phyloP scores from a whole-genome alignment of 2,888 invertebrate genomes.

The Lasioglossum villosulum region DNA sequence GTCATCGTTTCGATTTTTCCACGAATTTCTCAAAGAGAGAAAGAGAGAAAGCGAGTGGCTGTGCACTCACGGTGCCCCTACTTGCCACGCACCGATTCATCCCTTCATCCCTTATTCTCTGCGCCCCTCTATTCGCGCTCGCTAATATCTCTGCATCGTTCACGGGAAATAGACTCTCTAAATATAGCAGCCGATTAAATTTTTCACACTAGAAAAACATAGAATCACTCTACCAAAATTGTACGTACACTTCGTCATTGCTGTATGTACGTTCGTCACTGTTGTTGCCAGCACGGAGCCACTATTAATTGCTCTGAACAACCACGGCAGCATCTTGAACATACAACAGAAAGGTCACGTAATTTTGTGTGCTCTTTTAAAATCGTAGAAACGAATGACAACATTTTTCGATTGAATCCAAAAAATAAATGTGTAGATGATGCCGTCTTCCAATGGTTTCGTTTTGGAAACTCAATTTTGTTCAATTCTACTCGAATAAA shows the following conservation, averaged over 20 bases:
- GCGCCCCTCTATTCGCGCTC: not conserved
- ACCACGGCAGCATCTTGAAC: not conserved
- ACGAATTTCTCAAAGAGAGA: not conserved
- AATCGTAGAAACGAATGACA: too few relatives aligned
- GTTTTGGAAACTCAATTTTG: too few relatives aligned
- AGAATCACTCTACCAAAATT: not conserved
- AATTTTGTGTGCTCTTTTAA: not conserved
- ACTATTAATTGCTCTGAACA: not conserved
- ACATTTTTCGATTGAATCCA: too few relatives aligned
- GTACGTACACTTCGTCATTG: not conserved
- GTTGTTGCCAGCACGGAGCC: not conserved
- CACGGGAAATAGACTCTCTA: not conserved
- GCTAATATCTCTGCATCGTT: not conserved
- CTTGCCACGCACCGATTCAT: not conserved
- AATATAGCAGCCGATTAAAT: not conserved
- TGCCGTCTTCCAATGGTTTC: too few relatives aligned
- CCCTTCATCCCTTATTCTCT: not conserved
- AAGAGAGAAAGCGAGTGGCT: not conserved
- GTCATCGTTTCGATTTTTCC: slow-evolving; percentile 40
- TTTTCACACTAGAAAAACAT: not conserved
- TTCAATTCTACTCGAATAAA: too few relatives aligned
- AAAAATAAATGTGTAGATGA: too few relatives aligned
- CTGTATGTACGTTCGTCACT: not conserved
- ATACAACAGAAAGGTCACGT: not conserved
- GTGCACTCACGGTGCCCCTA: not conserved